phyloP scores from a whole-genome alignment of 2,797 vertebrate species.

The Lophius americanus region DNA sequence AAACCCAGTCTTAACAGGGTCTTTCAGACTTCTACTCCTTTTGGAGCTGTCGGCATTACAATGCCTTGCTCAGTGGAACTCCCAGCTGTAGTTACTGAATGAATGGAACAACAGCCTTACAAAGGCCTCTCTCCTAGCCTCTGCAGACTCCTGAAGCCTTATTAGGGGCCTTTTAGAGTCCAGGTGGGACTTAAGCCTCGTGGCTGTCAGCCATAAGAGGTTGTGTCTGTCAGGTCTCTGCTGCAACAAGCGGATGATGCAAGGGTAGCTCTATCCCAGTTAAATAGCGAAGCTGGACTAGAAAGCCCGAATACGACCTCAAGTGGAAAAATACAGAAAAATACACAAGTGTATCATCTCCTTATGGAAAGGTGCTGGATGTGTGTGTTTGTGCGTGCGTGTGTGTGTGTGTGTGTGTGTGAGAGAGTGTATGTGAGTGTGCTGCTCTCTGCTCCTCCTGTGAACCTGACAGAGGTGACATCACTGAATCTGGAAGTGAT shows the following conservation, averaged over 20 bases:
- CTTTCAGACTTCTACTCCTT: too few relatives aligned
- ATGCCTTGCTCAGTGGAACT: conserved; percentile 8
- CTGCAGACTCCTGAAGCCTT: conserved; percentile 20
- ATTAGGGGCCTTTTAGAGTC: conserved; percentile 23
- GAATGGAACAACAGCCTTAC: not conserved
- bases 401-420: conserved; percentile 35
- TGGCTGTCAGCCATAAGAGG: conserved; percentile 28
- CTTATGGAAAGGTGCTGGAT: conserved; percentile 2
- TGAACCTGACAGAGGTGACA: conserved; percentile 84
- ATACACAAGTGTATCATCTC: conserved; percentile 37
- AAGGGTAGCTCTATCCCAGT: conserved; percentile 22
- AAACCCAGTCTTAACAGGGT: too few relatives aligned
- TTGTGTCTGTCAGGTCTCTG: conserved; percentile 34
- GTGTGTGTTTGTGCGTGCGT: conserved; percentile 43
- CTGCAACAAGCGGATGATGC: conserved; percentile 21
- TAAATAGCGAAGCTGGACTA: conserved; percentile 21
- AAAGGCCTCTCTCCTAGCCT: conserved; percentile 9
- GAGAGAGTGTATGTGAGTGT: conserved; percentile 34
- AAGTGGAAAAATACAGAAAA: conserved; percentile 37
- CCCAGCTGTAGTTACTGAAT: conserved; percentile 10
- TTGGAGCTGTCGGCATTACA: not conserved
- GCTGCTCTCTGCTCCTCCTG: conserved; percentile 62
- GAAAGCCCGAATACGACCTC: conserved; percentile 37
- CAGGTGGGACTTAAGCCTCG: conserved; percentile 18
- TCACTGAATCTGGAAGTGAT: conserved; percentile 90